phyloP scores from a whole-genome alignment of 2,797 vertebrate species.

The Danio albolineatus region DNA sequence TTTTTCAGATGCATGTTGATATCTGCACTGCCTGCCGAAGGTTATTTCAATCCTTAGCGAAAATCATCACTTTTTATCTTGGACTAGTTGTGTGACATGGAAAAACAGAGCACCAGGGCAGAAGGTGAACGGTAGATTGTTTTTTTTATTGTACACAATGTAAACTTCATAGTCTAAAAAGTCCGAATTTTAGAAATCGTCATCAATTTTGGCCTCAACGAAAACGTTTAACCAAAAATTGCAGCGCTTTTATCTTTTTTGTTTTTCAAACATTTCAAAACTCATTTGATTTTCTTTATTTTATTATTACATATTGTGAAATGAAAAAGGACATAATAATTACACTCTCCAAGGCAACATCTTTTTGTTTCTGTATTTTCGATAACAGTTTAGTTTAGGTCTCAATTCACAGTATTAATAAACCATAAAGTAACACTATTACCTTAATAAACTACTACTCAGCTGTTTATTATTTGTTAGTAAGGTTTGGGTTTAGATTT shows the following conservation, averaged over 20 bases:
- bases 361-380: too few relatives aligned
- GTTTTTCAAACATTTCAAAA: background rate
- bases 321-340: background rate
- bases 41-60: constrained; percentile 27
- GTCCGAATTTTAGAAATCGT: background rate
- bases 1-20: constrained; percentile 36
- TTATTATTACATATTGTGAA: too few relatives aligned
- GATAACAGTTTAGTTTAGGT: too few relatives aligned
- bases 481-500: too few relatives aligned
- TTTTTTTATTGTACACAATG: too few relatives aligned
- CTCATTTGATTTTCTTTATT: background rate
- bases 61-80: constrained; percentile 37
- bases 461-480: too few relatives aligned
- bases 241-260: background rate
- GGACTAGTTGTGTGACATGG: constrained; percentile 11
- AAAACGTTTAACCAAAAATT: background rate
- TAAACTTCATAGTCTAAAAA: background rate
- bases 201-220: background rate
- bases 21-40: constrained; percentile 17
- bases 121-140: background rate
- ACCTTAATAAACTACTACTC: too few relatives aligned
- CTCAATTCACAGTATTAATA: too few relatives aligned
- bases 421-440: too few relatives aligned
- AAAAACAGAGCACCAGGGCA: background rate
- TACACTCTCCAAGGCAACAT: background rate